Conservation (phyloP, 2,113 vertebrate species). For the Carollia perspicillata region DNA sequence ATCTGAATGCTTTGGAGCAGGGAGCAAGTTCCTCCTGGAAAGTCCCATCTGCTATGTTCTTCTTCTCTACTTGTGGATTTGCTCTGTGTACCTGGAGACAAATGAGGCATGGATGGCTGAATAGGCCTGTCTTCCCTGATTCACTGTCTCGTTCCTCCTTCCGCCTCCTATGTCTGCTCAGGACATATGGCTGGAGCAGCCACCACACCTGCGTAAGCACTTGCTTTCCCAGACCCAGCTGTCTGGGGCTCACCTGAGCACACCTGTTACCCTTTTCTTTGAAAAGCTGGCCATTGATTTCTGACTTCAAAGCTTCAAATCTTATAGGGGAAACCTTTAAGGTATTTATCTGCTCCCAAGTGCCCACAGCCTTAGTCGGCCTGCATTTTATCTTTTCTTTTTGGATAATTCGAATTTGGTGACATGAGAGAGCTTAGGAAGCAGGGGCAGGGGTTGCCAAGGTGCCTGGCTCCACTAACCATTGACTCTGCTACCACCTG, state of each 20-base stretch:
- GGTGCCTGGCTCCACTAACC: neutral
- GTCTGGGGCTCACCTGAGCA: conserved; percentile 24
- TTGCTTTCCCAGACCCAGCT: conserved; percentile 16
- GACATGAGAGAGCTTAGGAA: neutral
- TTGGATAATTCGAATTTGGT: conserved; percentile 46
- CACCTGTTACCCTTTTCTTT: conserved; percentile 44
- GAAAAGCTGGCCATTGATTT: conserved; percentile 34
- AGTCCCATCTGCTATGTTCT: neutral
- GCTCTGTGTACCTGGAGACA: neutral
- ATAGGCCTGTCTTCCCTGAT: neutral
- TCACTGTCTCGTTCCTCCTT: neutral
- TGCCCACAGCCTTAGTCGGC: neutral
- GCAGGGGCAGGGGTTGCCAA: neutral
- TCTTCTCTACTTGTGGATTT: neutral
- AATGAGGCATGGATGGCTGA: neutral
- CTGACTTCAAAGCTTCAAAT: conserved; percentile 28
- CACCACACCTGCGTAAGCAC: neutral
- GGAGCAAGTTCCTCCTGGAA: neutral
- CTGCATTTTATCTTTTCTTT: conserved; percentile 32
- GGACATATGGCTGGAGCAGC: neutral
- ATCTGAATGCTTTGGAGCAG: neutral
- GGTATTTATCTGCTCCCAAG: neutral
- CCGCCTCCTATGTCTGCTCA: neutral
- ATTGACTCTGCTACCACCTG: neutral
- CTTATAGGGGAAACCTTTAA: conserved; percentile 10